These are phyloP conservation scores for Sigmodon hispidus DNA, from an alignment of 2,113 vertebrate species.

Conservation along the genomic window DNA sequence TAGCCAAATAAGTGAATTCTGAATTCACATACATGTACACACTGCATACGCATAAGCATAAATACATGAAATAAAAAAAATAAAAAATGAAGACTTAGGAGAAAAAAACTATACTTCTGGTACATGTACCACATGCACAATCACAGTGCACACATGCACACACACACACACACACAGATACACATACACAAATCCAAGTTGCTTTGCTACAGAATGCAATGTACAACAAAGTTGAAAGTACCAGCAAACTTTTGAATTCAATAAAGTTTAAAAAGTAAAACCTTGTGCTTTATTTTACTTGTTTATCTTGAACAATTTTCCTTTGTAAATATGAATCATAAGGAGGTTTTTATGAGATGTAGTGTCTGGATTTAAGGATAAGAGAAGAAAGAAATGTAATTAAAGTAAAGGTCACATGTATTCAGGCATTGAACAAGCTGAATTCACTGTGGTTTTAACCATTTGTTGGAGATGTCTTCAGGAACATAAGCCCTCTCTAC, in stretches of 20 bases:
- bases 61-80: neutral
- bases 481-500: neutral
- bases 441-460: neutral
- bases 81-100: neutral
- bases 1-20: neutral
- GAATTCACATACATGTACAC: neutral
- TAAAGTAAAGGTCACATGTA: neutral
- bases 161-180: neutral
- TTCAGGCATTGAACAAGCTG: neutral
- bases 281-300: neutral
- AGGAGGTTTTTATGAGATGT: neutral
- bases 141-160: accelerated
- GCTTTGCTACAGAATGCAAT: neutral
- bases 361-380: neutral
- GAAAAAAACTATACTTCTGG: neutral
- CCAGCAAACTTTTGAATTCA: neutral
- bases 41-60: neutral
- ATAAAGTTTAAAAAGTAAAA: neutral
- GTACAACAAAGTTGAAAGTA: neutral
- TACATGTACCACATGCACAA: neutral
- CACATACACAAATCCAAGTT: neutral
- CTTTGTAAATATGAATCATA: neutral
- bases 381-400: neutral
- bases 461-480: neutral
- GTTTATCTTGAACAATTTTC: neutral